Base-by-base conservation (phyloP, 2,797 vertebrate genomes). In the Neostethus bicornis region DNA sequence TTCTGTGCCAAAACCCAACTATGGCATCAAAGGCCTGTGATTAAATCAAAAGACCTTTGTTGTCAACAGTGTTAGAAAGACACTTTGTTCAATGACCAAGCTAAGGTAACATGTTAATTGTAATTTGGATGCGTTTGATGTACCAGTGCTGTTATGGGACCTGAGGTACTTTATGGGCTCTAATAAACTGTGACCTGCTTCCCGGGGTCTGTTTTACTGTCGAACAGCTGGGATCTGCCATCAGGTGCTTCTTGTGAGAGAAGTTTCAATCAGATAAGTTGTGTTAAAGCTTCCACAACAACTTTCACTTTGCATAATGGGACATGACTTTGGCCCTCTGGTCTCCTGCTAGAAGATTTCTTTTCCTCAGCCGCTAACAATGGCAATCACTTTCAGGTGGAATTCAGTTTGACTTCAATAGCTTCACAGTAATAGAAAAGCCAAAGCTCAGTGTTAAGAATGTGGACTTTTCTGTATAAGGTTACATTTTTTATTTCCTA, bases 91-190 rank as follows among this genome's bases (percentile, higher is more conserved):
- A 23, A 21, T 39, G 55, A 56, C 63, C 56, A 66, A 49, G 61
- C 43, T 24, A 25, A 66, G 45, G 43, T 60, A 61, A 61, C 16
- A 9, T 55, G 56, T 65, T 77, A 38, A 42, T 60, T 39, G 1
- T 24, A 60, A 72, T 41, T 39, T 38, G 32, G 52, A 76, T 72
- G 57, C 57, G 28, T 51, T 72, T 65, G 12, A 58, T 74, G 76
- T 77, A 28, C 71, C 65, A 44, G 44, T 70, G 65, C 58, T 75
- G 70, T 80, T 69, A 65, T 59, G 66, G 57, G 72, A 77, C 55
- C 70, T 62, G 69, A 55, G 64, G 51, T 24, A 61, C 39, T 66
- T n/a, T 37, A 51, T 58, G 65, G 65, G 51, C 46, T 63, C 56
- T 54, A 25, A 69, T 71, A 61, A 39, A 28, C 54, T 65, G 59